Evolutionary conservation across 2,797 vertebrate genomes (phyloP), one percentile per base, ranked within the genome.

Genomic region (Petrocephalus sullivani): DNA sequence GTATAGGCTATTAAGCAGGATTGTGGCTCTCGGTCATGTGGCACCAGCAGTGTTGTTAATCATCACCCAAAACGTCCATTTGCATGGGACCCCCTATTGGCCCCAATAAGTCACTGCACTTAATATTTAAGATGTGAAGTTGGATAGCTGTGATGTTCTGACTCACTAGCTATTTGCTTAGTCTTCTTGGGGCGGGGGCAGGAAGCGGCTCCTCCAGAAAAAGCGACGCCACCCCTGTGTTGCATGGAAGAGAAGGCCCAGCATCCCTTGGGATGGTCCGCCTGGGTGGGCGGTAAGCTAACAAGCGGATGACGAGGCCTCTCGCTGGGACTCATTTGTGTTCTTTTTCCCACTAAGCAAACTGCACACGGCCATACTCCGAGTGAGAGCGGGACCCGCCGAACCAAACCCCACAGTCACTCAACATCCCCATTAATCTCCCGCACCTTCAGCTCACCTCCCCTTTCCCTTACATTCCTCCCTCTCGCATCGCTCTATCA

Each of bases 311-410:
- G 84, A 86, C 84, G 28, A 86, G 56, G 84, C 12, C 84, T 86
- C 84, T 86, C 84, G 37, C 84, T 57, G 53, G 84, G 84, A 28
- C 84, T 86, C 14, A 58, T 86, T 86, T 86, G 84, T 86, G 84
- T 78, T 16, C 10, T 33, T 28, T 58, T n/a, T 19, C 56, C 28
- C 37, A 54, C 28, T 37, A 60, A 86, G 81, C 49, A 28, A 78
- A 46, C 71, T 41, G 33, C 71, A 53, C 28, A 84, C 21, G 4
- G 71, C 71, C 37, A 14, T 12, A 8, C 4, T 56, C 5, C 51
- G 1, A 0, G 33, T 16, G 23, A 1, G 23, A 60, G 56, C 6
- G 33, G 84, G 56, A 37, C 57, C 23, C 41, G 9, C 10, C 4
- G 33, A 23, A 75, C 19, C 14, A 23, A 56, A 12, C 16, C 14